phyloP scores from a whole-genome alignment of 2,888 invertebrate genomes.

The Globia sparganii region DNA sequence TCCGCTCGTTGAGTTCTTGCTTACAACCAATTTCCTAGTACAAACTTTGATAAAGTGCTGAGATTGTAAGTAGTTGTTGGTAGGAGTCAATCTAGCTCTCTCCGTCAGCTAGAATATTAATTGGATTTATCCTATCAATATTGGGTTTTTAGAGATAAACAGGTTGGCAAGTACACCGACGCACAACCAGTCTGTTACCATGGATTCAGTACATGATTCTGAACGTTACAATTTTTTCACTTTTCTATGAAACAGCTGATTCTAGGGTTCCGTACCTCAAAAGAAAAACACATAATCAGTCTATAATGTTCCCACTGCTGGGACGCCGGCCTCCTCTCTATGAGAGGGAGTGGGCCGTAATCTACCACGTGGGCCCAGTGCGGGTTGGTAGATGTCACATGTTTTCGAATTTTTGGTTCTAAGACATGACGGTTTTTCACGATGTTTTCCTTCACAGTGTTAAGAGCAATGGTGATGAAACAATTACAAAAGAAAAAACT shows the following conservation, averaged over 20 bases:
- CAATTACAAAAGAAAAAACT: too few species aligned
- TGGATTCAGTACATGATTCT: neutral
- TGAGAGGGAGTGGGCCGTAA: too few species aligned
- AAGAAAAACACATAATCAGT: too few species aligned
- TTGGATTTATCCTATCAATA: conserved; percentile 25
- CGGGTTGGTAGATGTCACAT: too few species aligned
- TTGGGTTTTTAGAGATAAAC: conserved; percentile 9
- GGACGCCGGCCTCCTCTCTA: too few species aligned
- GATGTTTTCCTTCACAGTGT: too few species aligned
- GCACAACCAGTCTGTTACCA: neutral
- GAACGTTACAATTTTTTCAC: neutral
- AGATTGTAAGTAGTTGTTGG: conserved; percentile 28
- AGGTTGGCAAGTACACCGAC: neutral
- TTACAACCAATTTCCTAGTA: conserved; percentile 42
- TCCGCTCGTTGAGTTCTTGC: conserved; percentile 27
- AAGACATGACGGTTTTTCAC: too few species aligned
- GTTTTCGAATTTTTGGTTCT: too few species aligned
- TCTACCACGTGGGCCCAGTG: too few species aligned
- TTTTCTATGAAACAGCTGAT: neutral
- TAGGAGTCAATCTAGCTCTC: conserved; percentile 19
- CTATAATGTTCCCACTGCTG: too few species aligned
- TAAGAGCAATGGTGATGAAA: too few species aligned
- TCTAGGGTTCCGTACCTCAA: too few species aligned
- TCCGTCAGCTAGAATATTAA: conserved; percentile 17
- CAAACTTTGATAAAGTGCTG: conserved; percentile 41